Evolutionary conservation across 2,888 invertebrate genomes (phyloP), one percentile per base, ranked within the genome.

Genomic region (Spodoptera exigua): DNA sequence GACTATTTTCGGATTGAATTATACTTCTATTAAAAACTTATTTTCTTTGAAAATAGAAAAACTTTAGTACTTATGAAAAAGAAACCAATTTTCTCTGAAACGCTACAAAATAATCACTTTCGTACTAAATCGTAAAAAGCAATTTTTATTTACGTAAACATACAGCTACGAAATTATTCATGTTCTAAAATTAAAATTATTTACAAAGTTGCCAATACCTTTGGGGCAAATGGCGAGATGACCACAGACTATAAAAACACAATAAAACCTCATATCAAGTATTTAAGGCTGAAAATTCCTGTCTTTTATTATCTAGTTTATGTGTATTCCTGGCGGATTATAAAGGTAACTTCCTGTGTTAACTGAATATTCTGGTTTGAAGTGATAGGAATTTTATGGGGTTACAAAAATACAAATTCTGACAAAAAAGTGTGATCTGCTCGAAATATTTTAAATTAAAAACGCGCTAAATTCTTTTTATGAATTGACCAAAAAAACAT

Each of bases 201-300:
- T 40, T 32, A 34, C 34, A n/a, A n/a, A n/a, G 46, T 43, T 61
- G 63, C 55, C 73, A 73, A 61, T 47, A 41, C 37, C 32, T 27
- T 18, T 13, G 36, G 10, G 44, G 47, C 68, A 68, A 76, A 73
- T 61, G 55, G 53, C 34, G 27, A 27, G 27, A 27, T 27, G 27
- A 27, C 34, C 12, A 17, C 9, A 1, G 10, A 55, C 27, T 18
- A 37, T 72, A 54, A 68, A 73, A 60, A 10, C 11, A 21, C 47
- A 41, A 69, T 71, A 76, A 72, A 61, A 27, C 35, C 17, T 47
- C 41, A 63, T 59, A 72, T 39, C 43, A 45, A 44, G 43, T 60
- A 58, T 47, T 67, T 63, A 45, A 45, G 45, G 18, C 27, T 13
- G 21, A 17, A 56, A 56, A 35, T 52, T 36, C 43, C 44, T 14